Evolutionary conservation across 2,888 invertebrate species (phyloP).

Genomic region (Calameuta idolon): DNA sequence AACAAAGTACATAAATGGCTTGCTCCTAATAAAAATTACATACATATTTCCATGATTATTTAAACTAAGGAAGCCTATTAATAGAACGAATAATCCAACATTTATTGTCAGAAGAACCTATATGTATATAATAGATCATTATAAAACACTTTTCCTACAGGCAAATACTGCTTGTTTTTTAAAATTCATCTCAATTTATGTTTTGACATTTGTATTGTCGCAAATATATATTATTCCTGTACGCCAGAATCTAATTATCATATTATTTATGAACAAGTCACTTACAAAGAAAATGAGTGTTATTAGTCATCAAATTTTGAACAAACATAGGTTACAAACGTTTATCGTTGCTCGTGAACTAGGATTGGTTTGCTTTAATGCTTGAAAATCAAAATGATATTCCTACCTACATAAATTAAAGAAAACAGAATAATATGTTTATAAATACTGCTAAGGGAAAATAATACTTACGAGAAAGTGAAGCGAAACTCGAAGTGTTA

Average conservation of each 20-base stretch:
- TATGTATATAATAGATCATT: background rate
- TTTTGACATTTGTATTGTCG: background rate
- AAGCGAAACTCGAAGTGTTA: background rate
- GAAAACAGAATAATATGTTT: background rate
- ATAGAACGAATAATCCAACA: too few species aligned
- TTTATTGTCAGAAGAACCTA: too few species aligned
- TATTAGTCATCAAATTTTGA: slow-evolving; percentile 22
- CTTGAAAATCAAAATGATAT: background rate
- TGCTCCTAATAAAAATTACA: background rate
- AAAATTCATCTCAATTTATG: background rate
- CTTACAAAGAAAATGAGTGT: background rate
- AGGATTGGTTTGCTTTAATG: background rate
- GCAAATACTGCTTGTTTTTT: background rate
- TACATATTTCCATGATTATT: background rate
- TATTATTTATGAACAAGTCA: background rate
- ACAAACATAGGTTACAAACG: slow-evolving; percentile 25
- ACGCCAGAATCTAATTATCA: background rate
- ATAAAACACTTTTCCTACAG: background rate
- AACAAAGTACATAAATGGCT: background rate
- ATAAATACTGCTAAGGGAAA: background rate
- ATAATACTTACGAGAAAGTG: background rate
- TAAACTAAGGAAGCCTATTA: too few species aligned
- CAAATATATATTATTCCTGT: background rate
- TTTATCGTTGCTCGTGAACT: slow-evolving; percentile 3
- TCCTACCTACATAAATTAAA: background rate